Conservation (phyloP, 2,888 invertebrate genomes). For the Meta bourneti region DNA sequence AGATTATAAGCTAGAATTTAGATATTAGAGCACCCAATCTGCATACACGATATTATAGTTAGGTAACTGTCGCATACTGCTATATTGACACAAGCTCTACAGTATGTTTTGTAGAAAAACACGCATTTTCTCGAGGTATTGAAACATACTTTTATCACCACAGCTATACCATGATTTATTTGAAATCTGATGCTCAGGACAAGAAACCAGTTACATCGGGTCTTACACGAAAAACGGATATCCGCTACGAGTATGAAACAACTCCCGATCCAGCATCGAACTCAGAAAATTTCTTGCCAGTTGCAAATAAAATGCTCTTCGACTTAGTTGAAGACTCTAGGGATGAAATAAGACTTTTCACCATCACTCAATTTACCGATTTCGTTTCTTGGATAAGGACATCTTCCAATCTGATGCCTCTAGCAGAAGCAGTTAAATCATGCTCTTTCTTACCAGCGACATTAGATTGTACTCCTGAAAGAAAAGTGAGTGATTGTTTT, state of each 20-base stretch:
- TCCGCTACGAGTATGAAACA: conserved; percentile 72
- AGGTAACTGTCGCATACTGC: too few relatives aligned
- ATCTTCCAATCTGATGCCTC: conserved; percentile 35
- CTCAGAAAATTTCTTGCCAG: conserved; percentile 43
- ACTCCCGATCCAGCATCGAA: conserved; percentile 30
- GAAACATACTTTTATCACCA: background rate
- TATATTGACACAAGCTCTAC: too few relatives aligned
- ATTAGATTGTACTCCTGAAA: background rate
- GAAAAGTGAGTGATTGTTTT: conserved; percentile 25
- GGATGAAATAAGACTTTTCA: conserved; percentile 67
- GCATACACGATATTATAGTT: too few relatives aligned
- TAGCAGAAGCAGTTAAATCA: conserved; percentile 48
- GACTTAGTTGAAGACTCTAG: conserved; percentile 61
- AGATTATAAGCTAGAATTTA: too few relatives aligned
- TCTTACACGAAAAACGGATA: conserved; percentile 38
- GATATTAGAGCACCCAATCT: too few relatives aligned
- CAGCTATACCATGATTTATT: conserved; percentile 52
- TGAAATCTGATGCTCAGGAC: background rate
- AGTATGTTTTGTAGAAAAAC: too few relatives aligned
- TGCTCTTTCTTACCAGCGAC: conserved; percentile 44
- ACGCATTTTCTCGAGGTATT: too few relatives aligned
- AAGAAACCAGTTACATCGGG: background rate
- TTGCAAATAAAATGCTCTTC: conserved; percentile 65
- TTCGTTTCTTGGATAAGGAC: conserved; percentile 71
- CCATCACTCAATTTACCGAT: conserved; percentile 60